Evolutionary conservation across 2,888 invertebrate genomes (phyloP).

Genomic region (Metallyticus violacea): DNA sequence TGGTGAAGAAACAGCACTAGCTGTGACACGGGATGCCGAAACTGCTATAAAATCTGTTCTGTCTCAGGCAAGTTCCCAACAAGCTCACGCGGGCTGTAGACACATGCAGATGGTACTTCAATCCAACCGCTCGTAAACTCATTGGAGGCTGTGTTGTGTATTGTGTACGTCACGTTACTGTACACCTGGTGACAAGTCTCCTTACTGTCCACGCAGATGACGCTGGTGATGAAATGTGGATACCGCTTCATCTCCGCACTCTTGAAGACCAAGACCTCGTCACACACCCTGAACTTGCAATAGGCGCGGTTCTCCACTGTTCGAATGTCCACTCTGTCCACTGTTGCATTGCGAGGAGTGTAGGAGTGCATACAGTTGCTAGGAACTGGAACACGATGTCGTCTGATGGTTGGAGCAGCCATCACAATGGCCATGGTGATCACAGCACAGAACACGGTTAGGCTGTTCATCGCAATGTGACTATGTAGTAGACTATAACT

Average conservation of each 20-base stretch:
- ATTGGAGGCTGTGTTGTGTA: background rate
- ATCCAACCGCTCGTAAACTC: background rate
- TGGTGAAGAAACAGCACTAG: too few species aligned
- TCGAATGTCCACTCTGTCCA: background rate
- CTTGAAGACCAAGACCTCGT: background rate
- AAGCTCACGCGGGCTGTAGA: too few species aligned
- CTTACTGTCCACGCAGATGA: background rate
- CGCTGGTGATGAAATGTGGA: background rate
- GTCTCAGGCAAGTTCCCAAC: too few species aligned
- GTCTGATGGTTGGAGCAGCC: background rate
- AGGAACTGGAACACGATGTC: background rate
- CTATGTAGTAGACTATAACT: too few species aligned
- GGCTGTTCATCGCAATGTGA: background rate
- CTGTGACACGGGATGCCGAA: too few species aligned
- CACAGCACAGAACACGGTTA: background rate
- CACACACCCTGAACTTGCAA: background rate
- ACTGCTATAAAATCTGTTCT: too few species aligned
- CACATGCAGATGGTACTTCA: background rate
- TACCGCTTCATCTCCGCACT: background rate
- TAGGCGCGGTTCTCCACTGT: rapidly evolving
- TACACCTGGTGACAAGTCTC: background rate
- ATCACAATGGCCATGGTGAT: background rate
- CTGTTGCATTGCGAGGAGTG: background rate
- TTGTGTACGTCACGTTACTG: background rate
- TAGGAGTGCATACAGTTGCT: background rate